Evolutionary conservation across 2,113 vertebrate genomes (phyloP).

Genomic region (Tonatia bakeri): DNA sequence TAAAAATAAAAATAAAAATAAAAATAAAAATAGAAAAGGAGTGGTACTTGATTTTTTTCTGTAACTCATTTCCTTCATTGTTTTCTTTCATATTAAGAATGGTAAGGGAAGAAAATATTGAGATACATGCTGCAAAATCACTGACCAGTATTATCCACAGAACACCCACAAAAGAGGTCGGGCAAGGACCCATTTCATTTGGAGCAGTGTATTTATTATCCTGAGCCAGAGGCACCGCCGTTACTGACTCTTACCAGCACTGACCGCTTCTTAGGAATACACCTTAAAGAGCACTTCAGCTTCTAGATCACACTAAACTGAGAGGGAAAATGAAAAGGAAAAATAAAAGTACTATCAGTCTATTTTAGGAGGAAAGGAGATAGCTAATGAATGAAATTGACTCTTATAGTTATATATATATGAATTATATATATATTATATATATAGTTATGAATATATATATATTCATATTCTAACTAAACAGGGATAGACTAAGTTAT

Average conservation of each 20-base stretch:
- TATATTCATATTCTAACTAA: neutral
- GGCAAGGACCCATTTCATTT: neutral
- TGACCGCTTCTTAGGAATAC: neutral
- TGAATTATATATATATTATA: no score
- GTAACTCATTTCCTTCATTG: neutral
- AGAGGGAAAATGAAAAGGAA: neutral
- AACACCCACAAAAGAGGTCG: neutral
- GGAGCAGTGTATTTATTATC: neutral
- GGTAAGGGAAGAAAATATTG: constrained; percentile 7
- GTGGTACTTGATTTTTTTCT: constrained; percentile 23
- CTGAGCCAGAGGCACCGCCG: neutral
- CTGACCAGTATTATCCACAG: neutral
- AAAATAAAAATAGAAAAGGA: neutral
- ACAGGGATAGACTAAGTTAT: neutral
- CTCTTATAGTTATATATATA: neutral
- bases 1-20: neutral
- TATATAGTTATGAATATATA: no score
- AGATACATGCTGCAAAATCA: neutral
- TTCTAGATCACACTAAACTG: neutral
- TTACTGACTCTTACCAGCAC: neutral
- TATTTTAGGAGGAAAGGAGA: neutral
- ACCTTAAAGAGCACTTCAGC: neutral
- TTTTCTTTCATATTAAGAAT: constrained; percentile 19
- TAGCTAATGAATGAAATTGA: neutral
- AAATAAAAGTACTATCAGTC: neutral